Base-by-base conservation (phyloP, 2,113 vertebrate species). In the Apodemus sylvaticus region DNA sequence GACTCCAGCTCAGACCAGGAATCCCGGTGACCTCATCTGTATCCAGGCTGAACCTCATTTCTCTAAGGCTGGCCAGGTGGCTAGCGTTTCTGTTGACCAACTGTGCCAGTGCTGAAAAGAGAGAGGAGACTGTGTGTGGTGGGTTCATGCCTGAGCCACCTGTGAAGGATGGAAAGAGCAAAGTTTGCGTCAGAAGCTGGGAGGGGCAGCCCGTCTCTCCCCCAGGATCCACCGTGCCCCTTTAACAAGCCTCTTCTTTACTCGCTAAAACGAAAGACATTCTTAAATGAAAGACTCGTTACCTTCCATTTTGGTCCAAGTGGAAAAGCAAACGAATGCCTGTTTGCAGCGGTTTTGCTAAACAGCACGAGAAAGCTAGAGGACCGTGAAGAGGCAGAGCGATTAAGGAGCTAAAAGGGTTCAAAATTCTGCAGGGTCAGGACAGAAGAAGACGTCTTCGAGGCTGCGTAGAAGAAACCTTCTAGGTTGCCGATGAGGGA, bases 1-100 rank as follows among this genome's bases (percentile, higher is more conserved):
- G 90, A 89, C 89, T 96, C 81, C 87, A 94, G 91, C 89, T 89
- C 82, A 73, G 86, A 55, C 85, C 17, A 26, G 45, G 34, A 71
- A 76, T 92, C 94, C 62, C 0, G 22, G 91, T 97, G 95, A 97
- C 53, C 66, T 97, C 96, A 97, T 83, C 4, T 0, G 14, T 34
- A 73, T 96, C 64, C 36, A 76, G 92, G 71, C 94, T 60, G 92
- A 34, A 85, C 71, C 29, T 90, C 29, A 9, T 77, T 95, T 96
- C 86, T 89, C 73, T 42, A 36, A n/a, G 45, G 77, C 66, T 55
- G 22, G 71, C 20, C 22, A 51, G 36, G 74, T 68, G 71, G 82
- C 60, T 55, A 94, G 79, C 78, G 58, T 78, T 48, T 55, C 53
- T 93, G 19, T 39, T 24, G 4, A 19, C 39, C 39, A 64, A 85